Percentiles rank a stretch among this genome's conserved stretches.
Evolutionary conservation across 2,113 vertebrate species (phyloP).

Genomic region (Ictalurus punctatus): DNA sequence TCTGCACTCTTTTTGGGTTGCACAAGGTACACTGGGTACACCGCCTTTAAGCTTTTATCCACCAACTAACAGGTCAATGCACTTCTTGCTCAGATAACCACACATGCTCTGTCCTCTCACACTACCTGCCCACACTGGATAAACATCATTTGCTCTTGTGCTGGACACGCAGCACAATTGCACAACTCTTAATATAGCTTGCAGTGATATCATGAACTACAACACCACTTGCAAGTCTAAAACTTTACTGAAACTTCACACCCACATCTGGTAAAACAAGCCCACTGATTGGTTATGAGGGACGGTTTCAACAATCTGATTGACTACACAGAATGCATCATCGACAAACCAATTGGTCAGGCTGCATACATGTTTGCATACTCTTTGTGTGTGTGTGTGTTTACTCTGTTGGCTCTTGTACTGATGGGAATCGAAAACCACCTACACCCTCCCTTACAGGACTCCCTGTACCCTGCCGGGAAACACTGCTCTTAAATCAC

Average conservation of each 20-base stretch:
- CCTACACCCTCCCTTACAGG: neutral
- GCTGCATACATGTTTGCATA: slow-evolving; percentile 11
- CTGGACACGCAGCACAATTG: neutral
- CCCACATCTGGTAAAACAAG: neutral
- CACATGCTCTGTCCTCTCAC: neutral
- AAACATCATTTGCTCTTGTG: neutral
- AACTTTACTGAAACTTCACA: neutral
- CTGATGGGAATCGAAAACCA: slow-evolving; percentile 33
- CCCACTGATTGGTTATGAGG: slow-evolving; percentile 33
- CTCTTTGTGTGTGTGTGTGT: slow-evolving; percentile 21
- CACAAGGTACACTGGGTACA: neutral
- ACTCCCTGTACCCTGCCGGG: slow-evolving; percentile 21
- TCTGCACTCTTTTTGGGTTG: neutral
- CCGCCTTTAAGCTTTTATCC: neutral
- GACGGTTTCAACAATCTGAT: slow-evolving; percentile 2
- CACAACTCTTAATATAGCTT: neutral
- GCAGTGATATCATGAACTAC: slow-evolving; percentile 11
- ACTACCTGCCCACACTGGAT: neutral
- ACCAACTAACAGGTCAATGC: slow-evolving; percentile 18
- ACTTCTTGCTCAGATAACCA: slow-evolving; percentile 6
- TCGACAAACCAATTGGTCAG: slow-evolving; percentile 21
- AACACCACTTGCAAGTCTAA: slow-evolving; percentile 13
- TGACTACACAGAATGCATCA: neutral
- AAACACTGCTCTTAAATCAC: slow-evolving; percentile 5
- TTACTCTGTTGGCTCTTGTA: slow-evolving; percentile 17